Evolutionary conservation across 2,888 invertebrate genomes (phyloP), one percentile per base, ranked within the genome.

Genomic region (Lampropteryx suffumata): DNA sequence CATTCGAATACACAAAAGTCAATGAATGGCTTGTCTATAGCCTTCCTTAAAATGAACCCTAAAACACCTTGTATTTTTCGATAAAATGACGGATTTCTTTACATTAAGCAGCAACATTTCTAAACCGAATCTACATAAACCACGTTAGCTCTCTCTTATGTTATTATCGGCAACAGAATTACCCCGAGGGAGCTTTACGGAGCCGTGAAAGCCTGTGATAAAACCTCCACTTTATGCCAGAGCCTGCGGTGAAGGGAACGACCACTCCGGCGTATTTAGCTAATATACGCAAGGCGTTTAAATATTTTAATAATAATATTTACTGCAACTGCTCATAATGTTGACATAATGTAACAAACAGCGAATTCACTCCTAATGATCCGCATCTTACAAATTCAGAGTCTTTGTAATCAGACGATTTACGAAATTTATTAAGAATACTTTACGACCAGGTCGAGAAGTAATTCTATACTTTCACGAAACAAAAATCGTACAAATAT

Each of bases 111-210:
- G 29, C 33, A 29, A 43, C 36, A 50, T 54, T 46, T 54, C 43
- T 36, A 47, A 55, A 58, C 48, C 36, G 41, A 50, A 58, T 58
- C 41, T 52, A 50, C 51, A 55, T 55, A 52, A 52, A 55, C 21
- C 49, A 47, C 45, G 49, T 39, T 43, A 30, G 8, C 34, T 30
- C 29, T 27, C 46, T 48, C 48, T 28, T 55, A 55, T 35, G 46
- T 53, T 55, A 60, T 57, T 53, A 57, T 47, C 53, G 43, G 50
- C 41, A 53, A 51, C 43, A 46, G 37, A 34, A 51, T 57, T 55
- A 57, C 55, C 49, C 49, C 30, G 9, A 21, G 53, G 50, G 55
- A 44, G 57, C 48, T 53, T 37, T 55, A 45, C 21, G 42, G 34
- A 39, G 44, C 40, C 32, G 49, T 50, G 40, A 50, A 50, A 55